These are phyloP conservation scores for Mastomys natalensis DNA, from an alignment of 2,113 vertebrate genomes.

Conservation along the genomic window DNA sequence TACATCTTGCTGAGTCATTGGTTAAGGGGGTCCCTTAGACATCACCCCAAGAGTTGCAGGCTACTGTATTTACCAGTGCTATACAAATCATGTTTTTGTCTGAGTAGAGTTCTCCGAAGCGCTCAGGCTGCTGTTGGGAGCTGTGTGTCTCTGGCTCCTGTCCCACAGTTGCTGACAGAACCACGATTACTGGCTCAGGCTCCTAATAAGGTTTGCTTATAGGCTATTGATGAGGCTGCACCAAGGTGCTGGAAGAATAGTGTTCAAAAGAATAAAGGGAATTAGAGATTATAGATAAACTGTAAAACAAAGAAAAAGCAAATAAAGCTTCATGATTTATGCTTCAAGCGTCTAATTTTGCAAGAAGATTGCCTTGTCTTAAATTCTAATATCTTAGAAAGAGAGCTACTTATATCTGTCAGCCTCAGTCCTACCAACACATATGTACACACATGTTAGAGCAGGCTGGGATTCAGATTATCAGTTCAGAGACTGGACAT, in stretches of 20 bases:
- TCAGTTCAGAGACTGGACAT: background rate
- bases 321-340: background rate
- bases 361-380: background rate
- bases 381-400: background rate
- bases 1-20: background rate
- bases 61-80: background rate
- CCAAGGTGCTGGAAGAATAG: background rate
- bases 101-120: background rate
- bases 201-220: background rate
- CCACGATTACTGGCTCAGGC: background rate
- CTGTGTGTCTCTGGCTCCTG: background rate
- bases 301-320: background rate
- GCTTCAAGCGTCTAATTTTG: background rate
- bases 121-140: background rate
- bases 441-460: background rate
- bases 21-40: background rate
- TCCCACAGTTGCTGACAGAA: background rate
- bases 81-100: background rate
- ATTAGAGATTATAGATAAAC: constrained; percentile 7
- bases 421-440: background rate
- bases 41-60: background rate
- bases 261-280: background rate
- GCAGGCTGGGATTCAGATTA: background rate
- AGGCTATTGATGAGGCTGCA: background rate
- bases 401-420: background rate